These are phyloP conservation scores for Monodelphis domestica DNA, from an alignment of 2,797 vertebrate genomes.

Conservation along the genomic window DNA sequence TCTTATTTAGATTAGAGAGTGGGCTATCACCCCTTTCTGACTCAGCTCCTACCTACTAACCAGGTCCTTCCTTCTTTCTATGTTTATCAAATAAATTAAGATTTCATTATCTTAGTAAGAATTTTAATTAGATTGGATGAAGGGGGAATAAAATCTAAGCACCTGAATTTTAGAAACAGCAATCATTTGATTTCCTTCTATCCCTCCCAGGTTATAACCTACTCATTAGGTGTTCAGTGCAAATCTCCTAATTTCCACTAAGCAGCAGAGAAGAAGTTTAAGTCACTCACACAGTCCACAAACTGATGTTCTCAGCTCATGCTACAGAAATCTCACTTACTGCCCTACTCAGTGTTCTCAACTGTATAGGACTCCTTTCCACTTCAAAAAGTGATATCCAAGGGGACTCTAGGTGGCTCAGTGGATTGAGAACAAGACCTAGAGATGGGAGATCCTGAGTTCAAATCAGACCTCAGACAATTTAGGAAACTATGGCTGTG, in stretches of 20 bases:
- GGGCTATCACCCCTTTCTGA: not conserved
- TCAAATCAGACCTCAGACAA: too few species aligned
- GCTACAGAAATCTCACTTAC: not conserved
- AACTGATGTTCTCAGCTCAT: not conserved
- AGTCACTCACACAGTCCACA: not conserved
- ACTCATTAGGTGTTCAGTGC: not conserved
- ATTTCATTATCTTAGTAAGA: not conserved
- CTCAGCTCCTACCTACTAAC: not conserved
- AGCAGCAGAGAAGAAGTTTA: not conserved
- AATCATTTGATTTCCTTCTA: not conserved
- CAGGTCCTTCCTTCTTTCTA: not conserved
- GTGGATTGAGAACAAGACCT: too few species aligned
- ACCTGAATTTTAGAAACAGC: not conserved
- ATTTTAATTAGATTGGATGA: not conserved
- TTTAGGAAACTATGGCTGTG: too few species aligned
- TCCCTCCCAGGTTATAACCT: not conserved
- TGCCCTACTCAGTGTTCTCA: not conserved
- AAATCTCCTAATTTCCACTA: not conserved
- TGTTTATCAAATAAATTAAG: not conserved
- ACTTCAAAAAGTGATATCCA: too few species aligned
- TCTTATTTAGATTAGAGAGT: not conserved
- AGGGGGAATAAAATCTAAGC: not conserved
- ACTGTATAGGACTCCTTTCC: not conserved
- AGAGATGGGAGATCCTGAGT: too few species aligned
- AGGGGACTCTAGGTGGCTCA: too few species aligned